Conservation (phyloP, 2,113 vertebrate genomes). For the Mus musculus region DNA sequence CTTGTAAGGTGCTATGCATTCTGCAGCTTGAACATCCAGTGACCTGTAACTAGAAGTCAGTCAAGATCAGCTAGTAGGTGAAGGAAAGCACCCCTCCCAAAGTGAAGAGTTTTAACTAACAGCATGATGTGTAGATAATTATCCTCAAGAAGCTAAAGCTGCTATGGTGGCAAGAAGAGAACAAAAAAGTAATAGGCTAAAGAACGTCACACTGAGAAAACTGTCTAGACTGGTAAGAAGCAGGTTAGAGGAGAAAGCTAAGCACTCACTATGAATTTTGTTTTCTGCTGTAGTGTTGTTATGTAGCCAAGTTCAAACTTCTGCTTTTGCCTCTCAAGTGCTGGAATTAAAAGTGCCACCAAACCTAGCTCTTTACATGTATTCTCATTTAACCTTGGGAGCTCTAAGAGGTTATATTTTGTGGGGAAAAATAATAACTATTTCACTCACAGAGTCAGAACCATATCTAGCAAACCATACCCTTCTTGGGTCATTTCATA, state of each 20-base stretch:
- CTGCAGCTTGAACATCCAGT: conserved; percentile 68
- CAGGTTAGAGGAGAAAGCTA: background rate
- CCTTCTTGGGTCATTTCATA: conserved; percentile 14
- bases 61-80: background rate
- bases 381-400: conserved; percentile 39
- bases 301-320: background rate
- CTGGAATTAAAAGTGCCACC: background rate
- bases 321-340: background rate
- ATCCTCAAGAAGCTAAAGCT: background rate
- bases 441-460: background rate
- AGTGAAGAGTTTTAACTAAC: conserved; percentile 23
- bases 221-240: background rate
- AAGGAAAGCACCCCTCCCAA: conserved; percentile 11
- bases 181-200: conserved; percentile 16
- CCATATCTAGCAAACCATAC: background rate
- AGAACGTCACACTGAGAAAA: background rate
- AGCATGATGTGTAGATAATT: background rate
- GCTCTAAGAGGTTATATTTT: background rate
- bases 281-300: background rate
- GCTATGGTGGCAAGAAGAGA: background rate
- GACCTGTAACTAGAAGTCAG: conserved; percentile 61
- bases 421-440: conserved; percentile 15
- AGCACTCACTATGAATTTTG: background rate
- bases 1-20: conserved; percentile 68
- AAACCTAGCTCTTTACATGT: background rate